Percentiles rank a stretch among this genome's conserved stretches.
phyloP scores from a whole-genome alignment of 1,140 invertebrate genomes.

The Orussus abietinus region DNA sequence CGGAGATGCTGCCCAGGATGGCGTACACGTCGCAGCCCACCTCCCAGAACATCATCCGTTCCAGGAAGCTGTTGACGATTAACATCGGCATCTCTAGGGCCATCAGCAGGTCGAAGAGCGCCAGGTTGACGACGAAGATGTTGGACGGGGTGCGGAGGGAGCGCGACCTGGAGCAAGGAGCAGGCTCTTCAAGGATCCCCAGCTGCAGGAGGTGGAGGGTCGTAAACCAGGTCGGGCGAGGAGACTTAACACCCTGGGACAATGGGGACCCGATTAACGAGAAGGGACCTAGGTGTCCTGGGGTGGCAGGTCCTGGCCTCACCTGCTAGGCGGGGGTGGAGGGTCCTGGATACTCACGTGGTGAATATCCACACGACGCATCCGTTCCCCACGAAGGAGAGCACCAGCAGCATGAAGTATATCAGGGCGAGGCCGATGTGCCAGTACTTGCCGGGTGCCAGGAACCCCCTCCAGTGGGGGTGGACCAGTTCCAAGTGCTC shows the following conservation, averaged over 20 bases:
- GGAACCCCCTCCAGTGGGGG: constrained; percentile 68
- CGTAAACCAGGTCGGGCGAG: too few relatives aligned
- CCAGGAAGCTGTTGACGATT: constrained; percentile 64
- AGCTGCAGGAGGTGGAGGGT: too few relatives aligned
- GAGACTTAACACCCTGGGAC: too few relatives aligned
- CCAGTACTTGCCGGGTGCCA: constrained; percentile 66
- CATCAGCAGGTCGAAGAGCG: constrained; percentile 73
- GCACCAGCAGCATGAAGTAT: constrained; percentile 66
- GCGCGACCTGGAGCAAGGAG: constrained; percentile 60
- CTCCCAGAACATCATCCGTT: constrained; percentile 64
- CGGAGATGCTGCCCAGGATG: constrained; percentile 63
- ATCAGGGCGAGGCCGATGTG: constrained; percentile 70
- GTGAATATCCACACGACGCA: constrained; percentile 80
- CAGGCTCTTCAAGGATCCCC: too few relatives aligned
- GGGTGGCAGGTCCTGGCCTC: too few relatives aligned
- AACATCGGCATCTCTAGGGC: constrained; percentile 71
- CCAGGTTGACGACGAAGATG: constrained; percentile 74
- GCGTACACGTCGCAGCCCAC: constrained; percentile 69
- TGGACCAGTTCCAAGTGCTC: constrained; percentile 67
- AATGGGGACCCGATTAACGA: too few relatives aligned
- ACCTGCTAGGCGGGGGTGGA: too few relatives aligned
- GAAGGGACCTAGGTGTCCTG: too few relatives aligned
- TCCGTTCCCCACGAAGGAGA: constrained; percentile 70
- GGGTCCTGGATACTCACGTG: constrained; percentile 68
- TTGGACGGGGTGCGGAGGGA: constrained; percentile 73